Evolutionary conservation across 1,140 invertebrate genomes (phyloP).

Genomic region (Heliothis subflexa): DNA sequence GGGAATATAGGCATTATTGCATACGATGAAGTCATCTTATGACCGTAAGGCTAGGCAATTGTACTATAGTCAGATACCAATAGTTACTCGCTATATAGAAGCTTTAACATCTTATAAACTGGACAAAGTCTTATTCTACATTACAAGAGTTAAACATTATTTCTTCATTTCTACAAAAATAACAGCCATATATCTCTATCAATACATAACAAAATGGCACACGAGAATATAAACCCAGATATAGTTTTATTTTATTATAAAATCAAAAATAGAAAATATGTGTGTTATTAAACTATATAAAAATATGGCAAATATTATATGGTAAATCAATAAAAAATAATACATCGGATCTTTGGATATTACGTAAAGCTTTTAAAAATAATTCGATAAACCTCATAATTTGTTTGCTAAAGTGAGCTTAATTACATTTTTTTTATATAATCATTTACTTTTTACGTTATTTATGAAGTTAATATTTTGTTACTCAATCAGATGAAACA

Average conservation of each 20-base stretch:
- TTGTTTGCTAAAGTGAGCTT: not conserved
- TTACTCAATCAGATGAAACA: conserved; percentile 21
- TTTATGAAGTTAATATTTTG: conserved; percentile 15
- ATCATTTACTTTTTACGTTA: conserved; percentile 9
- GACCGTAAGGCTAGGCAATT: conserved; percentile 77
- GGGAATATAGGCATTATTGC: conserved; percentile 47
- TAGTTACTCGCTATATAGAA: conserved; percentile 55
- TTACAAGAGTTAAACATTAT: conserved; percentile 44
- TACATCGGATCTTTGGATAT: conserved; percentile 4
- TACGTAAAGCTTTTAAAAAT: conserved; percentile 11
- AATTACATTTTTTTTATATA: not conserved
- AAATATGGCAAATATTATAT: not conserved
- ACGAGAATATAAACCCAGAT: conserved; percentile 59
- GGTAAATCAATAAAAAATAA: conserved; percentile 17
- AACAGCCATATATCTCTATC: conserved; percentile 58
- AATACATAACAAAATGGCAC: conserved; percentile 72
- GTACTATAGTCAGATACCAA: conserved; percentile 77
- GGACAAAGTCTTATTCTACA: conserved; percentile 59
- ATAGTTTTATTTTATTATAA: conserved; percentile 19
- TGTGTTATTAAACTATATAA: conserved; percentile 13
- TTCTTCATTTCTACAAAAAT: conserved; percentile 63
- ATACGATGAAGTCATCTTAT: conserved; percentile 56
- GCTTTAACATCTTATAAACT: conserved; percentile 63
- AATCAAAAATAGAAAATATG: conserved; percentile 25
- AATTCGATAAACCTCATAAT: not conserved